These are phyloP conservation scores for Tetranychus truncatus DNA, from an alignment of 2,888 invertebrate species.

Conservation along the genomic window DNA sequence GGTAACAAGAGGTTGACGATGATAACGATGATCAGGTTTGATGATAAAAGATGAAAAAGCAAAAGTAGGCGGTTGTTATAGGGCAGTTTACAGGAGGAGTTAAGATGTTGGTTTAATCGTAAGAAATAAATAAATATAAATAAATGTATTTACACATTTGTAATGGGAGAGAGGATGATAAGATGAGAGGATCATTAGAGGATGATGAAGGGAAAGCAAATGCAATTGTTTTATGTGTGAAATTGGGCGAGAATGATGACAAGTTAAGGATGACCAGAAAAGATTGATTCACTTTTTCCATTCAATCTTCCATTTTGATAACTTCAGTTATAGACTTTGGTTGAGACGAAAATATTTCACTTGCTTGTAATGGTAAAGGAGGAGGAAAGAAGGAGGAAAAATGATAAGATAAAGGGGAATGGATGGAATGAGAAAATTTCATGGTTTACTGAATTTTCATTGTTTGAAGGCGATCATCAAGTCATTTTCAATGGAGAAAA, in stretches of 20 bases:
- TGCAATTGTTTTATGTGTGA: too few species aligned
- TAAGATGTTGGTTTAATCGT: not conserved
- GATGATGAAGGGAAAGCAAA: too few species aligned
- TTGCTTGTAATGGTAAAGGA: not conserved
- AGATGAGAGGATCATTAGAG: too few species aligned
- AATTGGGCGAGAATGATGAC: too few species aligned
- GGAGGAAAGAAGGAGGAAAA: not conserved
- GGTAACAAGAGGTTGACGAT: not conserved
- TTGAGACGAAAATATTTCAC: too few species aligned
- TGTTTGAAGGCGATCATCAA: not conserved
- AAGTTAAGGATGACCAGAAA: too few species aligned
- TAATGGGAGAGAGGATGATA: not conserved
- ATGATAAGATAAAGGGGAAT: not conserved
- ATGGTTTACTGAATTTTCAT: not conserved
- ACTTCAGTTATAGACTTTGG: too few species aligned
- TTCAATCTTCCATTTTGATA: too few species aligned
- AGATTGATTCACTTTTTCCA: too few species aligned
- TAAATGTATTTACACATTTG: not conserved
- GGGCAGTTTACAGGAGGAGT: not conserved
- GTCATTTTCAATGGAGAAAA: not conserved
- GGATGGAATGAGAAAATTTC: not conserved
- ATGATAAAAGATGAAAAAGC: not conserved
- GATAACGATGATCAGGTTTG: not conserved
- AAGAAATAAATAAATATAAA: not conserved
- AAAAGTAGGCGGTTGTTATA: not conserved